phyloP scores from a whole-genome alignment of 2,888 invertebrate genomes.

The Pimpla rufipes region DNA sequence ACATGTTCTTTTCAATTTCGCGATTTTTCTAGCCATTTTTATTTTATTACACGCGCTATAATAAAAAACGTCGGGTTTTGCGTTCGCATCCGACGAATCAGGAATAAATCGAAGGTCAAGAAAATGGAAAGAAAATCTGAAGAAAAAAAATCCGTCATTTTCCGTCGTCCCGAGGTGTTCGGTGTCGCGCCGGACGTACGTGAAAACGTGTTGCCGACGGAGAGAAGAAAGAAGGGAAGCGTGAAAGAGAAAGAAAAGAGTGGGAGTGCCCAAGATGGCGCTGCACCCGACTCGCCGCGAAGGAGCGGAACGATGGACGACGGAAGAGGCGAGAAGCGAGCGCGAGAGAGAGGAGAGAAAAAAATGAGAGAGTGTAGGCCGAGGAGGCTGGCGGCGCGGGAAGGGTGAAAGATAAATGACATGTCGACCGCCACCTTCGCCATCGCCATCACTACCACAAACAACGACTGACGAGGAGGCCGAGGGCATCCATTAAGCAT shows the following conservation, averaged over 20 bases:
- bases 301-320: conserved; percentile 70
- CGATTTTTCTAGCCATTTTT: too few species aligned
- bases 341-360: conserved; percentile 73
- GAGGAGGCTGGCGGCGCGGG: conserved; percentile 73
- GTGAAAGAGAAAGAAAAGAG: conserved; percentile 67
- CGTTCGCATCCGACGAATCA: background rate
- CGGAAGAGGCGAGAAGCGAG: conserved; percentile 61
- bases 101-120: background rate
- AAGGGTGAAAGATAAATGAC: conserved; percentile 84
- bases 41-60: too few species aligned
- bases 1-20: too few species aligned
- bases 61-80: too few species aligned
- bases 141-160: background rate
- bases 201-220: conserved; percentile 61
- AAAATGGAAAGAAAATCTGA: background rate
- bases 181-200: conserved; percentile 22
- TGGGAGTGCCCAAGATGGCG: conserved; percentile 85
- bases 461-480: conserved; percentile 66
- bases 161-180: background rate
- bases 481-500: conserved; percentile 80
- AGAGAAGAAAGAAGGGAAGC: conserved; percentile 57
- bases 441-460: conserved; percentile 60
- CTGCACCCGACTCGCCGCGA: conserved; percentile 74
- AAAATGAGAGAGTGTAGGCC: conserved; percentile 55
- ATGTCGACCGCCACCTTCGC: conserved; percentile 81